Base-by-base conservation (phyloP, 2,113 vertebrate species). In the Tragelaphus scriptus region DNA sequence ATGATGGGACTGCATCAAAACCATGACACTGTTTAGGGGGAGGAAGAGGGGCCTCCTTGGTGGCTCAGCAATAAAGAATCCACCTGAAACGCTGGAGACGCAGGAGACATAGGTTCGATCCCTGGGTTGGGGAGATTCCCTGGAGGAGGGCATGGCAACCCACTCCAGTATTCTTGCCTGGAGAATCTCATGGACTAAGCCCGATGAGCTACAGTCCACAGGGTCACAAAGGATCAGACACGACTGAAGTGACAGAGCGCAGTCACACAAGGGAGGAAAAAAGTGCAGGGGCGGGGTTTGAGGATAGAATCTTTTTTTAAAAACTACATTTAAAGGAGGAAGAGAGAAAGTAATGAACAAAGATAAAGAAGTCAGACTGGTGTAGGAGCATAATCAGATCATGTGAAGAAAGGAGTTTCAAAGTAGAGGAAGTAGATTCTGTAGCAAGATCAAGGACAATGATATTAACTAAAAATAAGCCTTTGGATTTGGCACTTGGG, bases 371-470 rank as follows among this genome's bases (percentile, higher is more conserved):
- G 85, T 71, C 85, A 91, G 80, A 90, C 26, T 49, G 71, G 44
- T 28, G 16, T 28, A 28, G 4, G 28, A 77, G 28, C 68, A 36
- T 93, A 93, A 89, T 91, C 56, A 86, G 84, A 94, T 97, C 82
- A 84, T 91, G n/a, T 94, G 85, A 94, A 15, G 8, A 49, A n/a
- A 86, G 61, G 53, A 51, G 30, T 71, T 97, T 97, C 88, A 61
- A 82, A 92, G 92, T n/a, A 68, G 85, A 85, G 88, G 85, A 97
- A 97, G 85, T 80, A 40, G 94, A 80, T 95, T 92, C 56, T 95
- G 26, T n/a, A 51, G 88, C 96, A 97, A 97, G 94, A 95, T 96
- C 94, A 95, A 98, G 97, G 88, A 75, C 65, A 84, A 25, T 28
- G 68, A 65, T 87, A 56, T 84, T 84, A 58, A 56, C 80, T 96